Percentiles rank a stretch among this genome's conserved stretches.
Evolutionary conservation across 1,140 invertebrate genomes (phyloP).

Genomic region (Plectrocnemia conspersa): DNA sequence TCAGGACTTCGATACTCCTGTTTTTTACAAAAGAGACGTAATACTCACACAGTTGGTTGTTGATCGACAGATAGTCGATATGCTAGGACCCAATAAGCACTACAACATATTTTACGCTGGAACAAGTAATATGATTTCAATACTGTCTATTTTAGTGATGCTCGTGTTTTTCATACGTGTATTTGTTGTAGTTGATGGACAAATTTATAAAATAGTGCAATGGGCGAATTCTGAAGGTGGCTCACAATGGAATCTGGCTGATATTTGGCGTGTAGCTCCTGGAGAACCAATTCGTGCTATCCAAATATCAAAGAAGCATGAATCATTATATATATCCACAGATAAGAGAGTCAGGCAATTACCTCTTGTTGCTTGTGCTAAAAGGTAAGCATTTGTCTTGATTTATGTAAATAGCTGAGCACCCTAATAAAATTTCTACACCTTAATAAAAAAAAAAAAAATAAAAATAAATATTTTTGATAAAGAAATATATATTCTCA

Average conservation of each 20-base stretch:
- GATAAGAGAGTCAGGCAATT: constrained; percentile 72
- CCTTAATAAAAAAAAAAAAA: too few relatives aligned
- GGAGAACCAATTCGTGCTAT: constrained; percentile 70
- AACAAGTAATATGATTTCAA: constrained; percentile 60
- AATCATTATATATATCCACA: constrained; percentile 71
- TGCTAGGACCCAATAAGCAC: constrained; percentile 56
- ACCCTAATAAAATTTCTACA: not conserved
- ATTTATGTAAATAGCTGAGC: constrained; percentile 2
- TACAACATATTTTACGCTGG: constrained; percentile 78
- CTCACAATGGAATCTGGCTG: constrained; percentile 65
- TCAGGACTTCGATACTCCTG: constrained; percentile 73
- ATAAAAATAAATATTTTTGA: too few relatives aligned
- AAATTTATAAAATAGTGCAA: constrained; percentile 78
- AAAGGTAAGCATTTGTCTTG: constrained; percentile 36
- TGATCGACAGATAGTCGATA: constrained; percentile 64
- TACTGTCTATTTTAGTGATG: constrained; percentile 8
- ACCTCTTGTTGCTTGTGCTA: constrained; percentile 66
- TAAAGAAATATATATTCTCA: too few relatives aligned
- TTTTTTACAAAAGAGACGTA: constrained; percentile 75
- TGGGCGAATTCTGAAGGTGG: constrained; percentile 59
- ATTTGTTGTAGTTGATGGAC: constrained; percentile 56
- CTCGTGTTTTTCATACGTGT: not conserved
- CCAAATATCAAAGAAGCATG: constrained; percentile 65
- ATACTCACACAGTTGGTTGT: constrained; percentile 75
- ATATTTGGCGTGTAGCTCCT: constrained; percentile 69